Evolutionary conservation across 1,140 invertebrate species (phyloP).

Genomic region (Sycophila sp.): DNA sequence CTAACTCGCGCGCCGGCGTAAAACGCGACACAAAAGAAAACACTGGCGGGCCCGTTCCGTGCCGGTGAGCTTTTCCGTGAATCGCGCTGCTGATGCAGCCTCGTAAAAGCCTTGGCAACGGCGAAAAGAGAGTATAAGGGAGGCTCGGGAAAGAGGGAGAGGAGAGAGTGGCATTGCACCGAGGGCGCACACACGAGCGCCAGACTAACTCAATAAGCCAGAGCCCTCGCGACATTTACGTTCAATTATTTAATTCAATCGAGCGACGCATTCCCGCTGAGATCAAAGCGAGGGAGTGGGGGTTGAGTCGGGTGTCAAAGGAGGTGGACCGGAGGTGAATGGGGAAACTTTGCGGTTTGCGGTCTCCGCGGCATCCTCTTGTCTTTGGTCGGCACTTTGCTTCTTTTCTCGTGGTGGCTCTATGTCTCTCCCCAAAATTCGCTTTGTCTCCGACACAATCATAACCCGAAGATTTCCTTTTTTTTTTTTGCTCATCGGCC

Average conservation of each 20-base stretch:
- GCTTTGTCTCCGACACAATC: too few relatives aligned
- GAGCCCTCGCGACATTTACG: background rate
- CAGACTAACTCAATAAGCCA: background rate
- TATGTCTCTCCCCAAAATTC: too few relatives aligned
- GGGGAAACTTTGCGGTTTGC: background rate
- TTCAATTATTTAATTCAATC: constrained; percentile 18
- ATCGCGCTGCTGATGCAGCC: background rate
- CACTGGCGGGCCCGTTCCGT: too few relatives aligned
- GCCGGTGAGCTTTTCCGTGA: background rate
- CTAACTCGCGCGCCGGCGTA: too few relatives aligned
- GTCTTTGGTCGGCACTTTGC: too few relatives aligned
- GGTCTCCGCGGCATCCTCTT: too few relatives aligned
- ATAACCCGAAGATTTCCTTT: too few relatives aligned
- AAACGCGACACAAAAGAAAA: too few relatives aligned
- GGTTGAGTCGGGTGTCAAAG: background rate
- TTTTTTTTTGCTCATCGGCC: too few relatives aligned
- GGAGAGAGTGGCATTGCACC: too few relatives aligned
- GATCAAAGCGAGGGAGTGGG: background rate
- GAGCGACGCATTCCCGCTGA: background rate
- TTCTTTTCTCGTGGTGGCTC: too few relatives aligned
- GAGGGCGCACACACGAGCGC: background rate
- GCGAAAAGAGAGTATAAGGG: background rate
- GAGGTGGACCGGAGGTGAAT: background rate
- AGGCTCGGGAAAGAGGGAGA: background rate
- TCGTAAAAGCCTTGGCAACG: background rate